Evolutionary conservation across 1,140 invertebrate species (phyloP), one percentile per base, ranked within the genome.

Genomic region (Brachionus asplanchnoidis): DNA sequence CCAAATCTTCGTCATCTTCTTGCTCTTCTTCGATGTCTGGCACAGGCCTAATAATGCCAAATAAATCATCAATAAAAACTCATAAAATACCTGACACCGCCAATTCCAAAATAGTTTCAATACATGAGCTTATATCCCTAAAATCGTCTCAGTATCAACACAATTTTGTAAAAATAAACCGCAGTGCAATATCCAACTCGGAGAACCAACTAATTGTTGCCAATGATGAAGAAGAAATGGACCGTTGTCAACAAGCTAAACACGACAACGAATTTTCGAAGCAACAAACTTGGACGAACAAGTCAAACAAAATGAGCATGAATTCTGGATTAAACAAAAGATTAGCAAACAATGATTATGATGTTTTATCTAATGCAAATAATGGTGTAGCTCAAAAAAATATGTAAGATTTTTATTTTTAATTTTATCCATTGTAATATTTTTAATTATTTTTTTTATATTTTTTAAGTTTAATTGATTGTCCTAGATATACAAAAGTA

Each of bases 121-220:
- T 77, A 77, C 73, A 77, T 36, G 73, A 77, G 26, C 46, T 77
- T 44, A 77, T 77, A 44, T 77, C 73, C 11, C 2, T 77, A 26
- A 77, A 77, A 77, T 50, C 42, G 20, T 23, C 73, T 12, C 73
- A 50, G 42, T 50, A 32, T 12, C 20, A 32, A 23, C 73, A 77
- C 26, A 77, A 42, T 73, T 73, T 73, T 73, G 68, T 73, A 1
- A 73, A 73, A 73, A 73, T 73, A 73, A 73, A 73, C 17, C 68
- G 68, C 4, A 20, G 36, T n/a, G 32, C 66, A 44, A 73, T 40
- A 17, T 40, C 68, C n/a, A 73, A 23, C 9, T 9, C 36, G 9
- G 68, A 73, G 42, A 73, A 42, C 20, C 40, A 36, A 73, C 32
- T 73, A 42, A 73, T 73, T 17, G 42, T 73, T 40, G 17, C 28